Evolutionary conservation across 2,797 vertebrate genomes (phyloP), one percentile per base, ranked within the genome.

Genomic region (Parambassis ranga): DNA sequence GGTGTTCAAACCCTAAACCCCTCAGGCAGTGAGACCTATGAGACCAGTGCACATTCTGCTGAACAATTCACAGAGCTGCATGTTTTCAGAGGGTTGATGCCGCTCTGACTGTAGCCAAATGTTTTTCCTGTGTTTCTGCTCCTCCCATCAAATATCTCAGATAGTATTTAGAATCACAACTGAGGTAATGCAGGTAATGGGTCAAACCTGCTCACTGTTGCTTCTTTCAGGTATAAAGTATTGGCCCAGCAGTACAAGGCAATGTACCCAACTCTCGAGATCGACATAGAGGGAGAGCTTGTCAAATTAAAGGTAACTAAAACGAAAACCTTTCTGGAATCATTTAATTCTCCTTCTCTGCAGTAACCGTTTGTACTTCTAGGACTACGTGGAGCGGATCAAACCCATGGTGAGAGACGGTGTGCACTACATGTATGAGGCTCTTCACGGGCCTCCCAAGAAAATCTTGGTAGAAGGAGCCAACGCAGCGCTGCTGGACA

Each of bases 331-430:
- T 2, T 43, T 39, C 10, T 10, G 2, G 3, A 60, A 39, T 7
- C 24, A 15, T 15, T n/a, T 2, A 13, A 2, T 3, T 36, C 7
- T 20, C 4, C 4, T 18, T 14, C n/a, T 16, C 19, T 39, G 28
- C 15, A n/a, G 11, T 38, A 38, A 56, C 9, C 11, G 7, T 8
- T n/a, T 65, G 11, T 33, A n/a, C 22, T 26, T 69, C 68, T 49
- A 98, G 97, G 89, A 87, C 30, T 99, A 93, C 18, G 94, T 94
- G 87, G 92, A 95, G 81, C 93, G 87, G 82, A 84, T 99, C 83
- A 95, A 95, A 85, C 97, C 96, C n/a, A 99, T 99, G 97, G 97
- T 98, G 84, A 94, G 84, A 79, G 97, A 99, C 60, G 97, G 97
- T 1, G 96, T 99, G 75, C 95, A 97, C 90, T 99, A 94, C 90